Evolutionary conservation across 2,888 invertebrate genomes (phyloP).

Genomic region (Cyrtodaria siliqua): DNA sequence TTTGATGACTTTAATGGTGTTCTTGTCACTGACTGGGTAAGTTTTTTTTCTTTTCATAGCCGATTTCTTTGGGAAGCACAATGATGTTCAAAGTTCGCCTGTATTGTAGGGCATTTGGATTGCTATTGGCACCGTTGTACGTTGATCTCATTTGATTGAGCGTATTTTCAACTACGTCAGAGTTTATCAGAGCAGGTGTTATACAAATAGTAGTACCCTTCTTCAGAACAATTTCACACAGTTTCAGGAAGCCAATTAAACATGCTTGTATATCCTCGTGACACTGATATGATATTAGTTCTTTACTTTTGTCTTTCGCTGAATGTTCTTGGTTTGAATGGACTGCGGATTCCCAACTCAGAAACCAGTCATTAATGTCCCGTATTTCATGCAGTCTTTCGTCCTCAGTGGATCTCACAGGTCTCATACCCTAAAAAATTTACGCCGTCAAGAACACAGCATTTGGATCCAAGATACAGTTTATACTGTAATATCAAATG

Average conservation of each 20-base stretch:
- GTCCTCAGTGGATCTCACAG: conserved; percentile 24
- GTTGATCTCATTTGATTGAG: conserved; percentile 57
- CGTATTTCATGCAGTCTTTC: conserved; percentile 17
- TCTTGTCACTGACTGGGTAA: conserved; percentile 4
- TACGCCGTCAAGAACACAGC: conserved; percentile 38
- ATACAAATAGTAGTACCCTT: conserved; percentile 10
- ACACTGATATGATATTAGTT: conserved; percentile 47
- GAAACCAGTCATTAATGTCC: conserved; percentile 20
- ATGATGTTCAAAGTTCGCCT: conserved; percentile 39
- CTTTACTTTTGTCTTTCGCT: neutral
- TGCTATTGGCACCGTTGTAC: conserved; percentile 62
- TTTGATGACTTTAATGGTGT: conserved; percentile 22
- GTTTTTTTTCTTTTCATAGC: conserved; percentile 9
- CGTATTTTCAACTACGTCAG: conserved; percentile 60
- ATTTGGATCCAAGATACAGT: conserved; percentile 28
- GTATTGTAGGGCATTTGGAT: conserved; percentile 56
- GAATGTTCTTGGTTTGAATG: neutral
- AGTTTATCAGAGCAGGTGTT: conserved; percentile 53
- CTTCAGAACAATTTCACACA: conserved; percentile 30
- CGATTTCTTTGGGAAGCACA: conserved; percentile 10
- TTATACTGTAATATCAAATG: conserved; percentile 33
- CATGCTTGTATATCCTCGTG: conserved; percentile 55
- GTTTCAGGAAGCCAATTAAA: conserved; percentile 42
- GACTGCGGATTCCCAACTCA: conserved; percentile 8
- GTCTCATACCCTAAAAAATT: conserved; percentile 31